Base-by-base conservation (phyloP, 1,140 invertebrate genomes). In the Melipona quadrifasciata region DNA sequence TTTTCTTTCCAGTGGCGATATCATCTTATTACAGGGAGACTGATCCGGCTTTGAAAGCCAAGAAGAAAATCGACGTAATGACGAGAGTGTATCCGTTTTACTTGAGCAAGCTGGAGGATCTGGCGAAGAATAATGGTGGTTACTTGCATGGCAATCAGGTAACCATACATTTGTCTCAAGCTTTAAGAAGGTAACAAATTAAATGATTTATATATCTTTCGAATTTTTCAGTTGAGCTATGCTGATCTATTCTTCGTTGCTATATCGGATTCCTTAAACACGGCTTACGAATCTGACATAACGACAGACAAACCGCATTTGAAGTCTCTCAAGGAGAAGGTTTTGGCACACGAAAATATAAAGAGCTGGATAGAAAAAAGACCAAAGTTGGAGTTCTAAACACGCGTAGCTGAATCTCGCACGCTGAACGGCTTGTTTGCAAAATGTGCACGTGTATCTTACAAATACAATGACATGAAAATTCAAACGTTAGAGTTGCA, bases 111-210 rank as follows among this genome's bases (percentile, higher is more conserved):
- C 93, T 96, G 19, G 95, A 96, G 76, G 89, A 91, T 14, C 88
- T 93, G 80, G 90, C 95, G 0, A 92, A 94, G 68, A 91, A 93
- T 51, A 96, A 96, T 75, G 93, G 91, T 1, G 95, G 94, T 57
- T 94, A 94, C 55, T 94, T 95, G 19, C 93, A 96, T 16, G 95
- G 95, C 70, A 94, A 94, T 75, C 92, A 95, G 89, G 95, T 95
- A 87, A 87, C 78, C 72, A 57, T 17, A 27, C 2, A 47, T 2
- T 16, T 10, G 12, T 12, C 24, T 4, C n/a, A 47, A 70, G 71
- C 70, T 70, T 27, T 24, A 5, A 75, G 16, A 5, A 5, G 12
- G 47, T 27, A 24, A 27, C 19, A 53, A 31, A 71, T 58, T 39
- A 11, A 64, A 53, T 19, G 34, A 61, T 74, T 34, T 64, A 16